Evolutionary conservation across 2,113 vertebrate genomes (phyloP), one percentile per base, ranked within the genome.

Genomic region (Steatornis caripensis): DNA sequence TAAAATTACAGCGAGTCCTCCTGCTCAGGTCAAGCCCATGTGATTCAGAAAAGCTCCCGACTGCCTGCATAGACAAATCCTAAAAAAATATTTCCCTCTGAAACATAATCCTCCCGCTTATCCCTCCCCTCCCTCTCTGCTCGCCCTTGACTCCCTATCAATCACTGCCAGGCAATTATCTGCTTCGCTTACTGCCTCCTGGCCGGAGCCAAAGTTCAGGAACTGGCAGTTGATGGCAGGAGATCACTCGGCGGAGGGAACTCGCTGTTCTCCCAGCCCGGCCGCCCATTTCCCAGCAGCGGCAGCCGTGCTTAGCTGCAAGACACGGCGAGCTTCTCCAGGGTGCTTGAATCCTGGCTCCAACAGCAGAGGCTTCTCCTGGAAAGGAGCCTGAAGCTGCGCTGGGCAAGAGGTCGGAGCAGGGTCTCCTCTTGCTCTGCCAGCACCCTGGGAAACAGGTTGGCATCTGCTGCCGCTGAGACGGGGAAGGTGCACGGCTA

Each of bases 141-240:
- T 95, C 90, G 94, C 76, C 93, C 92, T 92, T 81, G 96, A 60
- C 90, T 95, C 92, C 65, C 61, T 74, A 81, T 94, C 96, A 48
- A 70, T 77, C 94, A 80, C 92, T 95, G 93, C 93, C 90, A 96
- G 64, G 95, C 95, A 95, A 95, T 96, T 97, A 96, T 81, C 92
- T 92, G 79, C 92, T 94, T 57, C 70, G 24, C 81, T 74, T 69
- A 37, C 71, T 60, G 89, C 66, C 91, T 94, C 65, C 86, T 71
- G 95, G 55, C 68, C 11, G 1, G 60, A 94, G 92, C 85, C 96
- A 89, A 93, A 86, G 95, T 84, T 95, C 94, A 87, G 90, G 88
- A 78, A 46, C 65, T 57, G 95, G 85, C 84, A 72, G 86, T 5
- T 0, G 79, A 71, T 57, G 91, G 93, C 95, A 68, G 87, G 69